Evolutionary conservation across 2,113 vertebrate genomes (phyloP).

Genomic region (Clarias batrachus): DNA sequence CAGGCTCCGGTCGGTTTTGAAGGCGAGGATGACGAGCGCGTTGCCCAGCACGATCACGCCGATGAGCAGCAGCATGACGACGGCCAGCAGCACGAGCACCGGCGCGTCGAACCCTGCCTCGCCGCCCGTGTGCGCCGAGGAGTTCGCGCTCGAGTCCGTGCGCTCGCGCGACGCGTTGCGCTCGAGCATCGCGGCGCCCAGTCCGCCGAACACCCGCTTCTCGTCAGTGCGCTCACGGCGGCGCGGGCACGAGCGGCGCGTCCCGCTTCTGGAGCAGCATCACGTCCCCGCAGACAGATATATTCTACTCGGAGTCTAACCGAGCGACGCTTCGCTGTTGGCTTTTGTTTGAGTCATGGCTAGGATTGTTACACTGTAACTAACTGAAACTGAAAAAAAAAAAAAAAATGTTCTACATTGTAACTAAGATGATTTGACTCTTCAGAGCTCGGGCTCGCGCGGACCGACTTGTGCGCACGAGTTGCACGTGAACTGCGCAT

Average conservation of each 20-base stretch:
- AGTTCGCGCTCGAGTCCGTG: constrained; percentile 41
- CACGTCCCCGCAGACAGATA: neutral
- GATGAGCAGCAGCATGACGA: constrained; percentile 79
- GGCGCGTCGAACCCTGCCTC: constrained; percentile 56
- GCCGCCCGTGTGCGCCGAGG: constrained; percentile 57
- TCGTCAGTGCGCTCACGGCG: neutral
- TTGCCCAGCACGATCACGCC: constrained; percentile 82
- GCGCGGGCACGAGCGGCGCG: neutral
- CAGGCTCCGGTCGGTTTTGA: constrained; percentile 83
- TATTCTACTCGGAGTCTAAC: too few relatives aligned
- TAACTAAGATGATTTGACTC: neutral
- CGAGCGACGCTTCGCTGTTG: too few relatives aligned
- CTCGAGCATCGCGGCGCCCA: constrained; percentile 20
- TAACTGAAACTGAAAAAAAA: too few relatives aligned
- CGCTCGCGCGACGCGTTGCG: constrained; percentile 21
- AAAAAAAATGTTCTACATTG: too few relatives aligned
- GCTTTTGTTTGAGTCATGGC: too few relatives aligned
- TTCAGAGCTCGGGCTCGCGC: neutral
- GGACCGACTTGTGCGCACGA: neutral
- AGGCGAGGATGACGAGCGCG: constrained; percentile 81
- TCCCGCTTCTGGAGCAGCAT: neutral
- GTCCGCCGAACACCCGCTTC: neutral
- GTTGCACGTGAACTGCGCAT: constrained; percentile 2
- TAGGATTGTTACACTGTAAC: too few relatives aligned
- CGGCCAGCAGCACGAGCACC: constrained; percentile 67